Base-by-base conservation (phyloP, 1,140 invertebrate genomes). In the Drosophila pseudoananassae region DNA sequence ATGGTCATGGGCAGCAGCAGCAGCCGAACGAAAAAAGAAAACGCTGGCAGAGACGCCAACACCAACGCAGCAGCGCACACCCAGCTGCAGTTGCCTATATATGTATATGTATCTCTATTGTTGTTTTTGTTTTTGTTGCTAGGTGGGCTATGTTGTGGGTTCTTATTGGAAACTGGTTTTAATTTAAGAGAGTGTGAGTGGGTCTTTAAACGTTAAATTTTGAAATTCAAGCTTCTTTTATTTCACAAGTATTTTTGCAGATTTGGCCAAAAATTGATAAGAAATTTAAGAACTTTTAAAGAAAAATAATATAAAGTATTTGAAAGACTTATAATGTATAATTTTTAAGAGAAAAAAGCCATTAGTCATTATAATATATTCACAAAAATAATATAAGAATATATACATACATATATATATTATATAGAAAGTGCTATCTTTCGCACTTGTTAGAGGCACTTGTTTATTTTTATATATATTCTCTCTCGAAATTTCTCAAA, bases 1-100 rank as follows among this genome's bases (percentile, higher is more conserved):
- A 78, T 77, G 74, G 68, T 78, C 76, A 78, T 66, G 76, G 76
- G 76, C 76, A 53, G 46, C 73, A 49, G 76, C 76, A 53, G 46
- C 73, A 49, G 46, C 73, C 73, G 75, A 75, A 69, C 65, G 65
- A 56, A 6, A 9, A 33, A 29, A 58, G 45, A 12, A 15, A 61
- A 61, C 63, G 58, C 63, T 33, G 36, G 27, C 29, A 50, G 45
- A 50, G 15, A 40, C 27, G 70, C 33, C 33, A 36, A 36, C 33
- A 10, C 20, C 54, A 56, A 57, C 54, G 54, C 74, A 27, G 25
- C 66, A 76, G 54, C 68, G 66, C 9, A 73, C 68, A 60, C 55
- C 58, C 53, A 58, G 10, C 38, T 51, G 61, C 76, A 74, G 25
- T 54, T 51, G 15, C 25, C 25, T 25, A 27, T 5, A 27, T 6